Evolutionary conservation across 2,888 invertebrate species (phyloP).

Genomic region (Amphipoea oculea): DNA sequence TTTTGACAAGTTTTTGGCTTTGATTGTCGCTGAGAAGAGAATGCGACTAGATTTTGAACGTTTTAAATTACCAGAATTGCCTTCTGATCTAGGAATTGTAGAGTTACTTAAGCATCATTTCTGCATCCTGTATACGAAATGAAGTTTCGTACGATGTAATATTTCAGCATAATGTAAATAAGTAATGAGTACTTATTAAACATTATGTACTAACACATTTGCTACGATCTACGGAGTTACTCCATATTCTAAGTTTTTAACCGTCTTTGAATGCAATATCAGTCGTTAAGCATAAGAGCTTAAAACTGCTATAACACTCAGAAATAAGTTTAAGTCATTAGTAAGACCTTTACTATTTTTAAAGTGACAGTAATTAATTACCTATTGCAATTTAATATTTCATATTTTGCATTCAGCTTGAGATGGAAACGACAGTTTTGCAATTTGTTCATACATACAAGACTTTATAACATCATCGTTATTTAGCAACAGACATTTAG

Average conservation of each 20-base stretch:
- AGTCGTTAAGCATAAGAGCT: not conserved
- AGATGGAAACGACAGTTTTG: not conserved
- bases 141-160: not conserved
- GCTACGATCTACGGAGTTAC: conserved; percentile 6
- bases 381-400: not conserved
- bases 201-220: conserved; percentile 3
- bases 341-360: not conserved
- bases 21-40: no score
- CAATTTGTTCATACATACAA: no score
- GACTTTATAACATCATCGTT: not conserved
- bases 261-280: conserved; percentile 10
- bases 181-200: not conserved
- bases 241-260: conserved; percentile 23
- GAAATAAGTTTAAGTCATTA: conserved; percentile 1
- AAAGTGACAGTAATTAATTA: not conserved
- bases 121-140: not conserved
- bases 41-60: not conserved
- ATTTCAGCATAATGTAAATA: conserved; percentile 7
- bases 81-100: not conserved
- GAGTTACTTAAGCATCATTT: not conserved
- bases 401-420: not conserved
- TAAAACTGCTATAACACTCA: conserved; percentile 16
- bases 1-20: no score
- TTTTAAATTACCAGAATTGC: not conserved
- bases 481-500: not conserved